Percentiles rank a stretch among this genome's conserved stretches.
Evolutionary conservation across 2,797 vertebrate genomes (phyloP).

Genomic region (Aeoliscus strigatus): DNA sequence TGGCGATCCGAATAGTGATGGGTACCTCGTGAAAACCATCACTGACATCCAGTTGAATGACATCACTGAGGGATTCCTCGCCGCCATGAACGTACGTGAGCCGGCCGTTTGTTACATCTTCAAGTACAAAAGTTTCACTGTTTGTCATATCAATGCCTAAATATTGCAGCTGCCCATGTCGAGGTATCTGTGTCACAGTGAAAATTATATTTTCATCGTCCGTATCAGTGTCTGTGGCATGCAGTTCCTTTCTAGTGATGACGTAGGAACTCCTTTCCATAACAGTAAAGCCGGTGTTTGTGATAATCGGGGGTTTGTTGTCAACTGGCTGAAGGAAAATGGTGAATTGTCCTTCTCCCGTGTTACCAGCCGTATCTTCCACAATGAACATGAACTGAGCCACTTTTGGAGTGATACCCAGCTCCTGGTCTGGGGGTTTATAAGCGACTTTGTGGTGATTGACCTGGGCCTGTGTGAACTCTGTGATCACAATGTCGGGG

Average conservation of each 20-base stretch:
- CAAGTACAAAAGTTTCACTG: constrained; percentile 77
- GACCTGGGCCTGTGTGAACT: constrained; percentile 86
- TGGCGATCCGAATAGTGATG: constrained; percentile 74
- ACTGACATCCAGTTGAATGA: constrained; percentile 78
- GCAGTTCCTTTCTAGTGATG: constrained; percentile 78
- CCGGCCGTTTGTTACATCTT: constrained; percentile 73
- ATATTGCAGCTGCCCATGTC: constrained; percentile 75
- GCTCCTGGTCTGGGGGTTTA: constrained; percentile 80
- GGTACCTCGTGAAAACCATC: constrained; percentile 81
- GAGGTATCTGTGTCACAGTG: constrained; percentile 73
- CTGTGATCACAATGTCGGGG: constrained; percentile 67
- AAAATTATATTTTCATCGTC: constrained; percentile 79
- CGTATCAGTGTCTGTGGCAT: constrained; percentile 82
- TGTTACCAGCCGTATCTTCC: constrained; percentile 82
- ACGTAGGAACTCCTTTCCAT: constrained; percentile 74
- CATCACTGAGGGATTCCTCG: constrained; percentile 75
- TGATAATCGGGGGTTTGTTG: constrained; percentile 83
- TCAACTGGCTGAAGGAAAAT: constrained; percentile 85
- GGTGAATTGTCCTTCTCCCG: constrained; percentile 78
- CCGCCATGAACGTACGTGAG: constrained; percentile 78
- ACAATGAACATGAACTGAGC: constrained; percentile 84
- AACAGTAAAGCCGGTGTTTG: constrained; percentile 80
- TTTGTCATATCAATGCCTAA: constrained; percentile 73
- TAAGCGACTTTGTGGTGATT: constrained; percentile 87
- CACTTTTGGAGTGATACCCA: constrained; percentile 81